Evolutionary conservation across 2,797 vertebrate species (phyloP).

Genomic region (Ciconia nigra): DNA sequence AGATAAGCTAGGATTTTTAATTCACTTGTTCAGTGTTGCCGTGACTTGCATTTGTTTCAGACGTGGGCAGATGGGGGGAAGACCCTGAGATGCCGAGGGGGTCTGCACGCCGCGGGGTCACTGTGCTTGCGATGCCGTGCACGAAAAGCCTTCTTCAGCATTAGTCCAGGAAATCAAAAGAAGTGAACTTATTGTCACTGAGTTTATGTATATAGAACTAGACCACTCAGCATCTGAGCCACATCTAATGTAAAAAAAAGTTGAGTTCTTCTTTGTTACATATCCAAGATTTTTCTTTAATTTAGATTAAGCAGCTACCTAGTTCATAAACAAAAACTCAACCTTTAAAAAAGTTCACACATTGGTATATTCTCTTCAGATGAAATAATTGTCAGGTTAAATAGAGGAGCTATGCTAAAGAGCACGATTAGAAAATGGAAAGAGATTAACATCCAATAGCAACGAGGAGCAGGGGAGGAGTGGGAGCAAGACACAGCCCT

Average conservation of each 20-base stretch:
- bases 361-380: not conserved
- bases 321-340: not conserved
- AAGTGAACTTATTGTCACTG: too few species aligned
- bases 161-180: not conserved
- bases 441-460: not conserved
- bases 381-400: not conserved
- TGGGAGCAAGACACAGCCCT: not conserved
- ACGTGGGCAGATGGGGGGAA: not conserved
- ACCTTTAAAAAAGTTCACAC: not conserved
- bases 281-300: not conserved
- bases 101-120: fast-evolving
- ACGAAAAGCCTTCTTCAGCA: not conserved
- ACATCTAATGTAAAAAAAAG: not conserved
- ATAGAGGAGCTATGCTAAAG: not conserved
- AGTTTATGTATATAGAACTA: not conserved
- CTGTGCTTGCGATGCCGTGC: fast-evolving
- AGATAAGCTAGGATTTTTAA: not conserved
- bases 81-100: not conserved
- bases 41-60: too few species aligned
- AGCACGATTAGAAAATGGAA: not conserved
- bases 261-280: too few species aligned
- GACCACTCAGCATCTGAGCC: not conserved
- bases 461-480: not conserved
- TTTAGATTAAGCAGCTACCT: not conserved
- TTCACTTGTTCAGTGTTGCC: not conserved